Base-by-base conservation (phyloP, 2,797 vertebrate genomes). In the Gymnoscopelus microlampas region DNA sequence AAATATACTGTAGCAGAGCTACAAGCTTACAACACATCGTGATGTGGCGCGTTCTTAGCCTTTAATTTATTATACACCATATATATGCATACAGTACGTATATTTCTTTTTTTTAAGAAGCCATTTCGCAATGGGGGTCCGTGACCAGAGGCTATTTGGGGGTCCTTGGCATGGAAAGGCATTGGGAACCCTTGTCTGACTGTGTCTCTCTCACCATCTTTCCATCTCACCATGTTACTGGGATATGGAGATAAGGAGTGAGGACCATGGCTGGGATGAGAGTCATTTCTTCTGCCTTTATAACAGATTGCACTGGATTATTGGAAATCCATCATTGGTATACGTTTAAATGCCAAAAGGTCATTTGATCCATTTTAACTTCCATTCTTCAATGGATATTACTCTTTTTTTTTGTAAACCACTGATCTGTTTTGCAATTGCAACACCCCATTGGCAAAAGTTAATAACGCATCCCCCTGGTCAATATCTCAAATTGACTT, bases 381-480 rank as follows among this genome's bases (percentile, higher is more conserved):
- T 14, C 60, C 19, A 50, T 50, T 12, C 12, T 29, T 26, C 19
- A 23, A 13, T n/a, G 53, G 10, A 15, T 19, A 32, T 32, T 19
- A 60, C 35, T 13, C 55, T 12, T 15, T 60, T 53, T 12, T 13
- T 50, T 23, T 15, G 55, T 49, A 7, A 49, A 32, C 23, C 24
- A 49, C 24, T 61, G 51, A 58, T 68, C n/a, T 12, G 10, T 65
- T 76, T 69, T 68, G 19, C 50, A 53, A 8, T 51, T 3, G 4
- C 13, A 47, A 6, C 49, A 73, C 66, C 58, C 62, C 63, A 85
- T 77, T 77, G 60, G n/a, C 19, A 68, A 78, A 19, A 58, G 55
- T 83, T 74, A 84, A 85, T 74, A 69, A 83, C 70, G 59, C 50
- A 83, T 63, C 8, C 6, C 6, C 19, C 26, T 26, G 70, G 54